Evolutionary conservation across 2,113 vertebrate species (phyloP).

Genomic region (Corythornis vintsioides): DNA sequence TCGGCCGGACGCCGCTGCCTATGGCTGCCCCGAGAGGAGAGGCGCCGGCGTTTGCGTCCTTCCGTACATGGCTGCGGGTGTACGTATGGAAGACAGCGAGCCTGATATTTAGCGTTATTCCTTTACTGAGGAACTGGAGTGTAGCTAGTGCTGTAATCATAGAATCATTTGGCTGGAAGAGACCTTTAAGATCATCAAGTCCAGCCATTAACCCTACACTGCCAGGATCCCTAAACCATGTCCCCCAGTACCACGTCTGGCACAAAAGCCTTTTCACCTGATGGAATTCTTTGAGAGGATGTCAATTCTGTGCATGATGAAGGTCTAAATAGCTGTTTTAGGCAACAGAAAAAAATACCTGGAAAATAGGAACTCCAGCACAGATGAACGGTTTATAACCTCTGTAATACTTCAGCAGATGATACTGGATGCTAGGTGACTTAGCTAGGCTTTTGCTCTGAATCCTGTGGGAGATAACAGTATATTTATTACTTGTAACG

Average conservation of each 20-base stretch:
- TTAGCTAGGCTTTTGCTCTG: neutral
- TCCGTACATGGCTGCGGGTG: accelerated
- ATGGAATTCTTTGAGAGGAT: no score
- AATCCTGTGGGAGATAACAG: no score
- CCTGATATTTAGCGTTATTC: accelerated
- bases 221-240: no score
- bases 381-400: accelerated
- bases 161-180: no score
- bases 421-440: neutral
- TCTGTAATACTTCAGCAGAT: accelerated
- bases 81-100: neutral
- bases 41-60: neutral
- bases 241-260: no score
- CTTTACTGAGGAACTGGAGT: accelerated
- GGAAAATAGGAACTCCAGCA: neutral
- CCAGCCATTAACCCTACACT: no score
- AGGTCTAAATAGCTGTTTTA: neutral
- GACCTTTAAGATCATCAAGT: no score
- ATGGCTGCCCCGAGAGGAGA: neutral
- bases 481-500: neutral
- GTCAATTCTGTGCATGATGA: accelerated
- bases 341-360: neutral
- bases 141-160: accelerated
- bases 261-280: neutral
- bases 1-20: neutral